phyloP scores from a whole-genome alignment of 1,140 invertebrate species.

The Zaprionus ghesquierei region DNA sequence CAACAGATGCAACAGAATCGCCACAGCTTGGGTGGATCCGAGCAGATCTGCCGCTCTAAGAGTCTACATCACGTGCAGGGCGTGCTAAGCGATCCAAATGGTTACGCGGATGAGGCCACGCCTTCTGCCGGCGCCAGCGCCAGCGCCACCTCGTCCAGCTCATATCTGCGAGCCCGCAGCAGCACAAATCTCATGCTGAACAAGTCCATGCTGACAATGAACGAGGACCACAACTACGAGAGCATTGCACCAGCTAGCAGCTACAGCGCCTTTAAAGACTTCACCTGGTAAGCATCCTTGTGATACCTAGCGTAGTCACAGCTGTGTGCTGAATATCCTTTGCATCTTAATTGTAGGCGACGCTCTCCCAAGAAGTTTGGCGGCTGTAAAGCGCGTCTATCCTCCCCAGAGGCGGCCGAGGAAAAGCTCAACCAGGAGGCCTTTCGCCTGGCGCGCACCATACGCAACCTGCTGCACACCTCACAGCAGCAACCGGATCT shows the following conservation, averaged over 20 bases:
- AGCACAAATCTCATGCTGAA: conserved; percentile 76
- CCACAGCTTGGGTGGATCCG: conserved; percentile 27
- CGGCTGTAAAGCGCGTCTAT: conserved; percentile 48
- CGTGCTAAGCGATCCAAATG: conserved; percentile 59
- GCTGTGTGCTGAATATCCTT: not conserved
- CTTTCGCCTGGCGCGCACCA: conserved; percentile 86
- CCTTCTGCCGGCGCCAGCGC: not conserved
- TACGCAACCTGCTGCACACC: conserved; percentile 86
- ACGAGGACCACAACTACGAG: conserved; percentile 72
- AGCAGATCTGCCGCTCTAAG: conserved; percentile 82
- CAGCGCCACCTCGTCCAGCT: conserved; percentile 21
- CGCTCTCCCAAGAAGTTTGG: conserved; percentile 72
- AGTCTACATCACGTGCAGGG: conserved; percentile 84
- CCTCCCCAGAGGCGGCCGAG: conserved; percentile 83
- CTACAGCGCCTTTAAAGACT: conserved; percentile 83
- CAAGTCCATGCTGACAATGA: conserved; percentile 67
- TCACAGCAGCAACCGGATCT: conserved; percentile 85
- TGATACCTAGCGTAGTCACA: not conserved
- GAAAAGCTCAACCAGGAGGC: conserved; percentile 88
- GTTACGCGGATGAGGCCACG: conserved; percentile 56
- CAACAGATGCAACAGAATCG: conserved; percentile 43
- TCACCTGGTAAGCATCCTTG: conserved; percentile 82
- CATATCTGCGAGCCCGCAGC: conserved; percentile 81
- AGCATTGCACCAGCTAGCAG: conserved; percentile 66
- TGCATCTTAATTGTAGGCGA: conserved; percentile 56